Percentiles rank a stretch among this genome's conserved stretches.
These are phyloP conservation scores for Brachypalpus laphriformis DNA, from an alignment of 2,888 invertebrate genomes.

Conservation along the genomic window DNA sequence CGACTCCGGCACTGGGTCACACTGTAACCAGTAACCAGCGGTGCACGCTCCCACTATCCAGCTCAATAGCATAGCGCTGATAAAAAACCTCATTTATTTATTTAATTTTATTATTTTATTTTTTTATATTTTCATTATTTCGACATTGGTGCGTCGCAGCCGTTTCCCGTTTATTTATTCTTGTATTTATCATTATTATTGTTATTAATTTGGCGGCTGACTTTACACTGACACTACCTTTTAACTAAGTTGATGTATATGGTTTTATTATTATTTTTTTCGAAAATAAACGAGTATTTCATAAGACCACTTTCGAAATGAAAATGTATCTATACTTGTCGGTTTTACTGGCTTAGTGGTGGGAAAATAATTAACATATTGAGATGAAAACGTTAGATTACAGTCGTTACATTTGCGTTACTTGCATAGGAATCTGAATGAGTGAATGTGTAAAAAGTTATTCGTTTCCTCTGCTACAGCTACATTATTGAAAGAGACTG, in stretches of 20 bases:
- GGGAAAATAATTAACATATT: background rate
- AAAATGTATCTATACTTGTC: conserved; percentile 12
- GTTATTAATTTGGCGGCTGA: conserved; percentile 58
- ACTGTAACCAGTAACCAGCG: background rate
- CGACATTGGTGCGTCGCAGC: conserved; percentile 14
- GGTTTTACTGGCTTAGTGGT: background rate
- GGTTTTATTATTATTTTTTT: conserved; percentile 21
- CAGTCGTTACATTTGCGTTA: too few species aligned
- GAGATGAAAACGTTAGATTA: background rate
- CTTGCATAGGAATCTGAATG: too few species aligned
- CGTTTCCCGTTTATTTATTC: conserved; percentile 49
- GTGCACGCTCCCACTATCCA: background rate
- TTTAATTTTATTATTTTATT: conserved; percentile 58
- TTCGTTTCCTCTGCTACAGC: too few species aligned
- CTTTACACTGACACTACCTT: conserved; percentile 40
- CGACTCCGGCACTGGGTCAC: conserved; percentile 38
- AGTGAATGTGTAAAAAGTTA: too few species aligned
- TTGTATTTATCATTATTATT: conserved; percentile 58
- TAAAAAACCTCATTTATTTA: conserved; percentile 64
- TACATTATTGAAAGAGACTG: too few species aligned
- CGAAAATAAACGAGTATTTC: conserved; percentile 2
- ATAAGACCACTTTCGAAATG: conserved; percentile 24
- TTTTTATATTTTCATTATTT: conserved; percentile 18
- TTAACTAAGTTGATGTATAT: conserved; percentile 37
- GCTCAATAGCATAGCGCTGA: conserved; percentile 15